A percentile compares a stretch with the other conserved stretches of the same genome.
Conservation (phyloP, 1,140 invertebrate genomes). For the Microplitis mediator region DNA sequence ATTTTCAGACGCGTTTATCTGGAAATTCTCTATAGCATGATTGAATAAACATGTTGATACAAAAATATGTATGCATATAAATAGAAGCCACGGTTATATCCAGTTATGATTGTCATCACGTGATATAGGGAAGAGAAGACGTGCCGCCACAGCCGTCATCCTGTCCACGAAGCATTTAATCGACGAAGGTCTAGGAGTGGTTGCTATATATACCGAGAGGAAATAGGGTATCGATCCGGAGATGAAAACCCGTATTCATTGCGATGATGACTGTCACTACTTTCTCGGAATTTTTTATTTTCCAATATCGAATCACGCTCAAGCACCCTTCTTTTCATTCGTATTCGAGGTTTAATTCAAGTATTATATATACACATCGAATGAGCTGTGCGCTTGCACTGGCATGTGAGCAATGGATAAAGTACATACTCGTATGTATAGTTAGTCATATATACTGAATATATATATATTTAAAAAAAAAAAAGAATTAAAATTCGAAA, state of each 20-base stretch:
- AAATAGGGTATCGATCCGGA: slow-evolving; percentile 57
- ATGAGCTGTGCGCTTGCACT: background rate
- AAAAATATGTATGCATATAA: background rate
- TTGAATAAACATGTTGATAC: background rate
- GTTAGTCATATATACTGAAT: background rate
- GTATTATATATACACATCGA: background rate
- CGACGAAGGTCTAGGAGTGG: slow-evolving; percentile 40
- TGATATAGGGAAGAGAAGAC: background rate
- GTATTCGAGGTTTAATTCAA: background rate
- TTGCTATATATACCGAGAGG: slow-evolving; percentile 36
- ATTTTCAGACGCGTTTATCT: too few relatives aligned
- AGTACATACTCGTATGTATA: background rate
- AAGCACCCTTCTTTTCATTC: background rate
- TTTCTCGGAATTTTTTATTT: slow-evolving; percentile 27
- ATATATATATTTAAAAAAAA: background rate
- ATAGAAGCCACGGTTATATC: slow-evolving; percentile 8
- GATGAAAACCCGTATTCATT: slow-evolving; percentile 40
- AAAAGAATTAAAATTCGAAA: background rate
- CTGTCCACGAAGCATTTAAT: slow-evolving; percentile 42
- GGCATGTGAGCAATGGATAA: background rate
- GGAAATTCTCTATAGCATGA: background rate
- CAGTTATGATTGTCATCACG: slow-evolving; percentile 13
- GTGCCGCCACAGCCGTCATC: slow-evolving; percentile 22
- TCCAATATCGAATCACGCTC: slow-evolving; percentile 25
- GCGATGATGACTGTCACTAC: slow-evolving; percentile 17